Evolutionary conservation across 1,140 invertebrate species (phyloP), one percentile per base, ranked within the genome.

Genomic region (Ylistrum balloti): DNA sequence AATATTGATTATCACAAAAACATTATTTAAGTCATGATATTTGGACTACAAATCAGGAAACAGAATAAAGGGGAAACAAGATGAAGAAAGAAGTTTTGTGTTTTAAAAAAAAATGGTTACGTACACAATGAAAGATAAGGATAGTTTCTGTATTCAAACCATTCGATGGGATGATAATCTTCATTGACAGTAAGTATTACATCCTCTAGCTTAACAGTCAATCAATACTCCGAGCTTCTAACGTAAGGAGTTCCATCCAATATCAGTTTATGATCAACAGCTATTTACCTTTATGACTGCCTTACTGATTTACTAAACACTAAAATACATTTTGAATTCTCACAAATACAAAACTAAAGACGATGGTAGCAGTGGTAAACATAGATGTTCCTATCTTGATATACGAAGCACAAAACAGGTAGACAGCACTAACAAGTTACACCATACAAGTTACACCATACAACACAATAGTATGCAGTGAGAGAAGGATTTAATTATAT

Each of bases 401-500:
- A 22, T 38, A n/a, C 56, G 56, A 74, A 74, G n/a, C 5, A 28
- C 45, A 74, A 28, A 45, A 74, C n/a, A 74, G 1, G n/a, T 28
- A 74, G 0, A 74, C 5, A 7, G 45, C 45, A n/a, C n/a, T n/a
- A n/a, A n/a, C n/a, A n/a, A n/a, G 45, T 5, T 74, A n/a, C 22
- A 3, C 56, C 28, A 74, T n/a, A 74, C 56, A 74, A 74, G 56
- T 74, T 74, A 74, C 56, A 74, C n/a, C 56, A 74, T 74, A 28
- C 22, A 74, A 74, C 56, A 74, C 56, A 74, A 28, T n/a, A 74
- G 56, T 74, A 74, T 74, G 22, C 22, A 74, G 56, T 74, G n/a
- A 74, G 28, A 45, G 10, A 17, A 45, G 17, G 41, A 1, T 74
- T n/a, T n/a, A 74, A 74, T 45, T 45, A 45, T 45, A 45, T 9